Evolutionary conservation across 2,113 vertebrate genomes (phyloP), one percentile per base, ranked within the genome.

Genomic region (Sialia sialis): DNA sequence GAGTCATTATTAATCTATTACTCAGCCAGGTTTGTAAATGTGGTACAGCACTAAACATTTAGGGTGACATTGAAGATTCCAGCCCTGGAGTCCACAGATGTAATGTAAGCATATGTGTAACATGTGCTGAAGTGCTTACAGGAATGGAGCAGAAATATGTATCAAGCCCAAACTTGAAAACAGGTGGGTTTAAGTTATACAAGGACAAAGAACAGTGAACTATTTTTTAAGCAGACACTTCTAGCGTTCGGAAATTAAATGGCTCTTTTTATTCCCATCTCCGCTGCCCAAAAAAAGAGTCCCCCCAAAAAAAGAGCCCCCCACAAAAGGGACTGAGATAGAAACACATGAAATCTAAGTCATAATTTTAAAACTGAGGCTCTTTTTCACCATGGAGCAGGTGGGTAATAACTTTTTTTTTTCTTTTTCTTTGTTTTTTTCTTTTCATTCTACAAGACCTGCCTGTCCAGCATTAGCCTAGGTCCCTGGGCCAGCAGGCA

Each of bases 111-210:
- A 90, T 86, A 68, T 94, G 85, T 88, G 59, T 91, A 95, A 91
- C 89, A 93, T 84, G 90, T 88, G 87, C 87, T 90, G 72, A 86
- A 93, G 52, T 56, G 78, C 88, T 96, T 90, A 88, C 64, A 92
- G 79, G 80, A 94, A 74, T 2, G 2, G 68, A 88, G 67, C 81
- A 95, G 87, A 96, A 97, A 59, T 95, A 96, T 96, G 90, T 90
- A 93, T 95, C 93, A 96, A 95, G 95, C 74, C 95, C 90, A 86
- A 96, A 97, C 94, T 94, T 97, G 94, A 96, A 96, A 97, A 96
- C 92, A 97, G 93, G 93, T 94, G 95, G 76, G 52, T 96, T 95
- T 84, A 94, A 93, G 85, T 95, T 93, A 95, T 95, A 94, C 85
- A 97, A 95, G 92, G 85, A 86, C 75, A 94, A 88, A 93, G 90